Conservation (phyloP, 2,113 vertebrate species). For the Cyanoliseus patagonus region DNA sequence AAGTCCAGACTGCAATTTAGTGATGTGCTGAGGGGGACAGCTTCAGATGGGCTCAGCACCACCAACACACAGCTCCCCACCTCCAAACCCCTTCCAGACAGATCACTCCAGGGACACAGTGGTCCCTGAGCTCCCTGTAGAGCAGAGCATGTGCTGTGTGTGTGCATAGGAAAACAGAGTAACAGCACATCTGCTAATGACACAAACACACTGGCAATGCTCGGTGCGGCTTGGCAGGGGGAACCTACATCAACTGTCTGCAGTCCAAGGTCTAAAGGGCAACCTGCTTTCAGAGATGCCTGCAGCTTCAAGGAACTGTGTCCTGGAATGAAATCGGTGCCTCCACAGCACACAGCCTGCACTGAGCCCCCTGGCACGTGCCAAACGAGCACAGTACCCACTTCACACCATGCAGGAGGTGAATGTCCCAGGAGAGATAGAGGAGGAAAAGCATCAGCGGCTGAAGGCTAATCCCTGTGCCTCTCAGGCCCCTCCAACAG, state of each 20-base stretch:
- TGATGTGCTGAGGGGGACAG: not conserved
- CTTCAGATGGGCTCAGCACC: not conserved
- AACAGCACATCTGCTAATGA: not conserved
- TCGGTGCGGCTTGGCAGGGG: not conserved
- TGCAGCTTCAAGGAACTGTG: not conserved
- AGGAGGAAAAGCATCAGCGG: not conserved
- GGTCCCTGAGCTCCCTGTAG: not conserved
- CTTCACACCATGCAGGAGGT: fast-evolving
- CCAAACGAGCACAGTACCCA: fast-evolving
- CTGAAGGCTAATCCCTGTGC: not conserved
- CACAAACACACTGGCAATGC: not conserved
- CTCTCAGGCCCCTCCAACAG: fast-evolving
- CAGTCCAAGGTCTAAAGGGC: conserved; percentile 43
- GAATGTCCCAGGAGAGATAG: not conserved
- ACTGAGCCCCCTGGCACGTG: fast-evolving
- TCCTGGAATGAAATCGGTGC: not conserved
- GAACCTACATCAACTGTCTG: not conserved
- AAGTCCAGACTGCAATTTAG: not conserved
- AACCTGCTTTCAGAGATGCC: not conserved
- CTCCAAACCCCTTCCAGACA: not conserved
- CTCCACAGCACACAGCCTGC: not conserved
- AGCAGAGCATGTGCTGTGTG: fast-evolving
- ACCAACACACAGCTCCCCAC: fast-evolving
- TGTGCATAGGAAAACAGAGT: fast-evolving
- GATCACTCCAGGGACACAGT: not conserved